Conservation (phyloP, 2,888 invertebrate genomes). For the Luperina nickerlii region DNA sequence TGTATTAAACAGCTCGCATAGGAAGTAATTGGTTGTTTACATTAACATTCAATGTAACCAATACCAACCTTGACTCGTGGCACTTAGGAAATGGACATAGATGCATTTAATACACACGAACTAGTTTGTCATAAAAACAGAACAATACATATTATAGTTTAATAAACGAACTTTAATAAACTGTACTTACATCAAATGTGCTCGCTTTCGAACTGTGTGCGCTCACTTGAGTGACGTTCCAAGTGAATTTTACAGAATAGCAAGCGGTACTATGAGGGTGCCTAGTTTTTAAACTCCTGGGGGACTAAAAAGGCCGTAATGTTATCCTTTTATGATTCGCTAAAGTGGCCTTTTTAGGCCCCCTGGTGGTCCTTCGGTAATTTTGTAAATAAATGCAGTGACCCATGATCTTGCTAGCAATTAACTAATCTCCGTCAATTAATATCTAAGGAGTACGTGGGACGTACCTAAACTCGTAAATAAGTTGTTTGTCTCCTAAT, state of each 20-base stretch:
- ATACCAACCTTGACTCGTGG: constrained; percentile 49
- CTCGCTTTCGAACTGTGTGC: neutral
- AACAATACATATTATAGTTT: too few species aligned
- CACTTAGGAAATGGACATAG: constrained; percentile 35
- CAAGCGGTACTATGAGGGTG: too few species aligned
- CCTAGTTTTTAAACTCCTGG: too few species aligned
- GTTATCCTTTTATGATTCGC: too few species aligned
- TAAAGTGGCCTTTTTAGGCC: too few species aligned
- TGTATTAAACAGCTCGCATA: constrained; percentile 19
- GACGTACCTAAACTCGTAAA: constrained; percentile 13
- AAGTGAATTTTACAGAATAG: neutral
- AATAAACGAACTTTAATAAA: neutral
- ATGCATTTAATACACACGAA: constrained; percentile 16
- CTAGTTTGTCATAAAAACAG: neutral
- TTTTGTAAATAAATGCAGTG: constrained; percentile 13
- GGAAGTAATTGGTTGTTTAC: constrained; percentile 60
- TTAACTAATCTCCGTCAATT: constrained; percentile 44
- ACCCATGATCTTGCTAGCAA: constrained; percentile 33
- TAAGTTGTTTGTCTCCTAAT: constrained; percentile 30
- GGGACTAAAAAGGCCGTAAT: too few species aligned
- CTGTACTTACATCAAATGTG: neutral
- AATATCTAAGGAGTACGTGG: constrained; percentile 11
- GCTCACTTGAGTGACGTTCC: neutral
- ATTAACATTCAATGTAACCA: constrained; percentile 41
- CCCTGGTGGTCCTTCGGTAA: neutral